phyloP scores from a whole-genome alignment of 2,888 invertebrate genomes.

The Cephalotes varians region DNA sequence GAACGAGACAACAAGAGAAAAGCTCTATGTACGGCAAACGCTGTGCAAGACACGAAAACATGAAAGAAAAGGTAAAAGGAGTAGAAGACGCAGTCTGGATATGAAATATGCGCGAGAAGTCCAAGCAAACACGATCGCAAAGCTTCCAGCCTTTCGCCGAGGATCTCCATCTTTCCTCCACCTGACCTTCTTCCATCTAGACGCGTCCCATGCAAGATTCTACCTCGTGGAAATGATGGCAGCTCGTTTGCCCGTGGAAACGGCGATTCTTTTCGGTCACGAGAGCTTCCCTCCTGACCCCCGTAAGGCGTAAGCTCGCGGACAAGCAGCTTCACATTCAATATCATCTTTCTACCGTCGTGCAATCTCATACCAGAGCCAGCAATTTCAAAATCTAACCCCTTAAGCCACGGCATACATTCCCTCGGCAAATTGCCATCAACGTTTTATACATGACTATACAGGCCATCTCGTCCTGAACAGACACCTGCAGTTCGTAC shows the following conservation, averaged over 20 bases:
- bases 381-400: conserved; percentile 50
- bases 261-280: conserved; percentile 54
- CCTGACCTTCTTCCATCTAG: conserved; percentile 46
- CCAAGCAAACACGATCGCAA: conserved; percentile 55
- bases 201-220: conserved; percentile 45
- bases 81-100: conserved; percentile 15
- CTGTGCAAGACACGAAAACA: conserved; percentile 29
- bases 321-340: conserved; percentile 47
- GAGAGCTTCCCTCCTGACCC: conserved; percentile 18
- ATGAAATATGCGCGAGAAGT: conserved; percentile 62
- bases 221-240: conserved; percentile 57
- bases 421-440: conserved; percentile 33
- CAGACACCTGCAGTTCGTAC: neutral
- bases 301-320: conserved; percentile 46
- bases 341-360: conserved; percentile 41
- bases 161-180: conserved; percentile 37
- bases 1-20: conserved; percentile 28
- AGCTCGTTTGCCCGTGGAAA: conserved; percentile 61
- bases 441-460: conserved; percentile 36
- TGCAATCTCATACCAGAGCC: conserved; percentile 39
- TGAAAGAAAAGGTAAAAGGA: conserved; percentile 33
- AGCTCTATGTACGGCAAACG: conserved; percentile 10
- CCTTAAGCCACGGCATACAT: conserved; percentile 37
- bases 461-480: neutral
- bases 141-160: conserved; percentile 32